Evolutionary conservation across 2,888 invertebrate species (phyloP).

Genomic region (Achlya flavicornis): DNA sequence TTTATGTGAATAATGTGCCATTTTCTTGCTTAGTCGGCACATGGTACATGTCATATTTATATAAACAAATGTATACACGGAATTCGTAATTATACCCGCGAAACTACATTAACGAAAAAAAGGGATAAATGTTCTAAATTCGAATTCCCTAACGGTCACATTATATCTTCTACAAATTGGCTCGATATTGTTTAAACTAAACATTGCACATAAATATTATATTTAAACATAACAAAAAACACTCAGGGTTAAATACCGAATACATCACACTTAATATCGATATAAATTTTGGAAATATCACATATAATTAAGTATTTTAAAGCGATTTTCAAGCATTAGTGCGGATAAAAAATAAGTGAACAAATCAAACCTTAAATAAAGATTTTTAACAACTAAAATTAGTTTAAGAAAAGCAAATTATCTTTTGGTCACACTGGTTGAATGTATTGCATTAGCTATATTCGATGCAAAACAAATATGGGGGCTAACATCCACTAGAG

Average conservation of each 20-base stretch:
- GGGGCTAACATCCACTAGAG: conserved; percentile 16
- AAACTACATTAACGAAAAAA: no score
- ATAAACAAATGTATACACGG: no score
- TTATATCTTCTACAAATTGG: neutral
- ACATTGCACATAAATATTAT: conserved; percentile 6
- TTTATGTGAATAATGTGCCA: no score
- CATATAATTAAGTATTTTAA: conserved; percentile 44
- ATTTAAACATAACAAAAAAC: conserved; percentile 48
- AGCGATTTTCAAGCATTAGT: conserved; percentile 47
- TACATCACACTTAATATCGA: conserved; percentile 40
- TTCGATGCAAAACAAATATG: neutral
- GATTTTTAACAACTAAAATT: conserved; percentile 18
- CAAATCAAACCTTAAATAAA: conserved; percentile 29
- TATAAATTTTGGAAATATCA: conserved; percentile 62
- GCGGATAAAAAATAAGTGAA: conserved; percentile 34
- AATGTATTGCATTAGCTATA: no score
- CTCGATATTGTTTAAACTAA: neutral
- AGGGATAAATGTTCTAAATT: no score
- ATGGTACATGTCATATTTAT: no score
- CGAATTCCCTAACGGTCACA: no score
- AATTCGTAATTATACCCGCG: no score
- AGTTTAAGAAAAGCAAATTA: conserved; percentile 23
- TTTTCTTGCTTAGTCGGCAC: no score
- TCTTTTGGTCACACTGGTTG: conserved; percentile 34
- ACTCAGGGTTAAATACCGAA: conserved; percentile 39